Conservation (phyloP, 2,113 vertebrate species). For the Anguilla japonica region DNA sequence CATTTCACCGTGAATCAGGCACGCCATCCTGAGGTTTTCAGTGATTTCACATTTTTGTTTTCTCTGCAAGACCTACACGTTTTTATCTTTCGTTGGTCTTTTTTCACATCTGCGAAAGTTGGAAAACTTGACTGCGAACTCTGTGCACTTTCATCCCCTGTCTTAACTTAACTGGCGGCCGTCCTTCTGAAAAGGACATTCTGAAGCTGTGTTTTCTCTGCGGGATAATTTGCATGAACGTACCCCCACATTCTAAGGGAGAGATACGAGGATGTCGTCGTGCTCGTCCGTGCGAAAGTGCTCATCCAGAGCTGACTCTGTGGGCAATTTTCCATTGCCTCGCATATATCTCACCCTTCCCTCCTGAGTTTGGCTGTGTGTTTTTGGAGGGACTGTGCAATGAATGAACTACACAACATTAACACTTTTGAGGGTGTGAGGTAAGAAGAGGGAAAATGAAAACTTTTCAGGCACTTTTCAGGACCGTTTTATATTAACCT, state of each 20-base stretch:
- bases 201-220: background rate
- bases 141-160: background rate
- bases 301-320: background rate
- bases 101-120: background rate
- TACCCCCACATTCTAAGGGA: background rate
- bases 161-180: background rate
- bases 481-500: background rate
- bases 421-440: background rate
- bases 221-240: background rate
- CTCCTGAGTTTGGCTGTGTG: background rate
- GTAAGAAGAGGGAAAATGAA: background rate
- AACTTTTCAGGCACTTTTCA: background rate
- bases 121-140: background rate
- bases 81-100: background rate
- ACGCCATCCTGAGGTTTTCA: too few species aligned
- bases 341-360: background rate
- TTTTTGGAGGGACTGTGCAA: background rate
- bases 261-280: background rate
- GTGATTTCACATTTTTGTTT: background rate
- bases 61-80: background rate
- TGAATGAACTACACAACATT: background rate
- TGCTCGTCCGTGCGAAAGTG: background rate
- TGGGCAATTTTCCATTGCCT: background rate
- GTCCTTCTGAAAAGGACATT: background rate
- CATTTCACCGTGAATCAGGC: too few species aligned